Percentiles rank a stretch among this genome's conserved stretches.
These are phyloP conservation scores for Plectrocnemia conspersa DNA, from an alignment of 1,140 invertebrate species.

Conservation along the genomic window DNA sequence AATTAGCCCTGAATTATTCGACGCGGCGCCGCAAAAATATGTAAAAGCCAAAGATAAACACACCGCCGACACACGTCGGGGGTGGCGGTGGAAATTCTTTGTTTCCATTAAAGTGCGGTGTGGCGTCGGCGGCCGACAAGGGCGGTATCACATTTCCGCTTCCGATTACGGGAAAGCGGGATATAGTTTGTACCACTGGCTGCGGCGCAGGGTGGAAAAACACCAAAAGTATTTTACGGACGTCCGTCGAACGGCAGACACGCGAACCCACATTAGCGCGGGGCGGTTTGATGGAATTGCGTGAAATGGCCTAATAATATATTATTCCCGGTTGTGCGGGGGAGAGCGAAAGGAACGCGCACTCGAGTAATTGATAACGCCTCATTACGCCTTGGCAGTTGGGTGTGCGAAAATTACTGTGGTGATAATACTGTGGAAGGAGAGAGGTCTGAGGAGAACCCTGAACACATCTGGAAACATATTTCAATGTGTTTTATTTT, in stretches of 20 bases:
- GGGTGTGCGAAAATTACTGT: too few species aligned
- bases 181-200: too few species aligned
- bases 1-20: neutral
- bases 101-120: conserved; percentile 15
- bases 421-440: too few species aligned
- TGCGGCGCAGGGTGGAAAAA: neutral
- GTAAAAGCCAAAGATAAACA: neutral
- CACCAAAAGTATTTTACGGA: conserved; percentile 3
- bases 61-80: neutral
- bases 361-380: conserved; percentile 21
- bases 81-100: conserved; percentile 17
- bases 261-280: neutral
- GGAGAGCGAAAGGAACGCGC: conserved; percentile 1
- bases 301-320: conserved; percentile 12
- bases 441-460: too few species aligned
- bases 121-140: conserved; percentile 1
- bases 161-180: conserved; percentile 13
- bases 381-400: conserved; percentile 8
- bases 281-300: neutral
- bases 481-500: too few species aligned
- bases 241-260: neutral
- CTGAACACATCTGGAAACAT: too few species aligned
- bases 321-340: too few species aligned
- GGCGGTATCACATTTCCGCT: conserved; percentile 18
- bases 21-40: neutral